Conservation (phyloP, 2,113 vertebrate genomes). For the Rhinolophus sinicus region DNA sequence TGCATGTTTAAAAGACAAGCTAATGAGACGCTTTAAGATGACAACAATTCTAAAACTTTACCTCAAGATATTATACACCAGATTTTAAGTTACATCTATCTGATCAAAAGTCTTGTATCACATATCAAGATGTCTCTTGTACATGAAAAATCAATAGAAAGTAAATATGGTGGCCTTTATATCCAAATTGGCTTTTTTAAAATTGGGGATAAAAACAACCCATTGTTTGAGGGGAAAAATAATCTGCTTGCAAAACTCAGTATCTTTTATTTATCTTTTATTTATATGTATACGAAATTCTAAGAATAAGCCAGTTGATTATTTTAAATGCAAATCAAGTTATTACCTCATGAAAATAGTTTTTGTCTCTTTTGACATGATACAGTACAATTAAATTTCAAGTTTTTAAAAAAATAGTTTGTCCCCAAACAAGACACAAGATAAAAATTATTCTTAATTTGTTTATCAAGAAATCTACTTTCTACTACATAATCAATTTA, state of each 20-base stretch:
- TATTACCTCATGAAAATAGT: background rate
- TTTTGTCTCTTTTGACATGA: constrained; percentile 7
- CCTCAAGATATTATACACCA: background rate
- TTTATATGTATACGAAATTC: background rate
- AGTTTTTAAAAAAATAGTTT: background rate
- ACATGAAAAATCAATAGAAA: background rate
- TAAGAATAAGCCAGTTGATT: constrained; percentile 8
- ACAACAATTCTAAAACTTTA: constrained; percentile 38
- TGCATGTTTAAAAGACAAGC: background rate
- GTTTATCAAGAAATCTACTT: constrained; percentile 33
- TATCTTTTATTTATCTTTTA: background rate
- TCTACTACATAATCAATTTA: constrained; percentile 6
- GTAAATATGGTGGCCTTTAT: background rate
- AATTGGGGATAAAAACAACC: background rate
- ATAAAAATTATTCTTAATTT: constrained; percentile 52
- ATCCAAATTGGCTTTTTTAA: background rate
- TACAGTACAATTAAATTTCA: background rate
- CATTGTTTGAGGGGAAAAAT: background rate
- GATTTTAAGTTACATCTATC: background rate
- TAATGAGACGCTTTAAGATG: constrained; percentile 24
- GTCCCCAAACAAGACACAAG: background rate
- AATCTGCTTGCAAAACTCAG: background rate
- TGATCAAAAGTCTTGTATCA: background rate
- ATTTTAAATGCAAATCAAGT: constrained; percentile 47
- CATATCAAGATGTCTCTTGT: background rate